Conservation (phyloP, 2,888 invertebrate species). For the Protophormia terraenovae region DNA sequence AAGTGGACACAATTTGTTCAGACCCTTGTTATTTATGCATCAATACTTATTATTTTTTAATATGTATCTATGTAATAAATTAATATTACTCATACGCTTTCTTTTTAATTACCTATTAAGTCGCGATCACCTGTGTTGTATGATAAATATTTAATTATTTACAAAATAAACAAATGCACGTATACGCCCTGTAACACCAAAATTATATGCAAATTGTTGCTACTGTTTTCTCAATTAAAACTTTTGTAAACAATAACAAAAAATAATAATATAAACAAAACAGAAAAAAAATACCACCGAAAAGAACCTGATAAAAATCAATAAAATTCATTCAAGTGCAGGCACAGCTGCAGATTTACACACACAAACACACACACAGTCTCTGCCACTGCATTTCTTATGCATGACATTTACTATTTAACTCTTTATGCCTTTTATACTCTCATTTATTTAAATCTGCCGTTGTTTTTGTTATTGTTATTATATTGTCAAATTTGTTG, state of each 20-base stretch:
- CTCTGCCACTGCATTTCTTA: constrained; percentile 7
- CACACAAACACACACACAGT: too few relatives aligned
- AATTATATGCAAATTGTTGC: neutral
- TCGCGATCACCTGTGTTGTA: constrained; percentile 17
- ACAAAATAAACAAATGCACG: neutral
- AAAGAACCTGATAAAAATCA: constrained; percentile 49
- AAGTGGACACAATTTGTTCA: too few relatives aligned
- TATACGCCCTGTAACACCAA: constrained; percentile 18
- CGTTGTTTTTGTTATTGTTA: neutral
- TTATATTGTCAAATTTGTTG: constrained; percentile 39
- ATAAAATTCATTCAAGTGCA: constrained; percentile 36
- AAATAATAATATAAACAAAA: constrained; percentile 1
- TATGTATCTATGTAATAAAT: neutral
- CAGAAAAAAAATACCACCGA: neutral
- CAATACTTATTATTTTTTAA: too few relatives aligned
- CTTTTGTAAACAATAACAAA: neutral
- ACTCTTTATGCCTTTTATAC: neutral
- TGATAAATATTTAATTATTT: constrained; percentile 43
- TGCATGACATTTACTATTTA: constrained; percentile 38
- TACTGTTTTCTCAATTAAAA: neutral
- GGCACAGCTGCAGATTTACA: neutral
- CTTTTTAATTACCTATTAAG: neutral
- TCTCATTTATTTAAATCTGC: neutral
- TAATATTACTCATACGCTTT: neutral
- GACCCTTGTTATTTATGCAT: too few relatives aligned